Evolutionary conservation across 2,113 vertebrate genomes (phyloP).

Genomic region (Cisticola juncidis): DNA sequence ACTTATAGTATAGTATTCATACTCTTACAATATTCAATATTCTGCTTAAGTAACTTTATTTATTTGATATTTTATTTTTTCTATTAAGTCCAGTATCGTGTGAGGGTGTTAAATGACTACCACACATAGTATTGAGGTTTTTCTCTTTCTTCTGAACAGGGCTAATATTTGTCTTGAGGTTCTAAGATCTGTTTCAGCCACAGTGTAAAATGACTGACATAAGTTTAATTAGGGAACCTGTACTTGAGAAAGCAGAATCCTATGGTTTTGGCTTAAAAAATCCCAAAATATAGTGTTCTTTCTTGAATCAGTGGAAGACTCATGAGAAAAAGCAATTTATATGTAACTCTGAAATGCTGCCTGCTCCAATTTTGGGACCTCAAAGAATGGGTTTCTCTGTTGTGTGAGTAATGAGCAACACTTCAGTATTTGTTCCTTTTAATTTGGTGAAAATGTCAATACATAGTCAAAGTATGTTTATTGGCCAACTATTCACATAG

Average conservation of each 20-base stretch:
- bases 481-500: neutral
- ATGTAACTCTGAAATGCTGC: neutral
- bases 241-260: neutral
- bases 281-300: neutral
- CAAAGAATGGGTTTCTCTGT: neutral
- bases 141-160: neutral
- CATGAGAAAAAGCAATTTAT: neutral
- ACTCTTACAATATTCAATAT: neutral
- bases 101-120: neutral
- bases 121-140: neutral
- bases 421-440: neutral
- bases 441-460: neutral
- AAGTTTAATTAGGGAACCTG: neutral
- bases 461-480: neutral
- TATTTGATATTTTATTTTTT: neutral
- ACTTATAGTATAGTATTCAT: no score
- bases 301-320: neutral
- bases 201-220: neutral
- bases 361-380: neutral
- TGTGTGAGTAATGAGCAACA: neutral
- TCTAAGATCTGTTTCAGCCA: neutral
- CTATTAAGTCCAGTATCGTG: neutral
- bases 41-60: neutral
- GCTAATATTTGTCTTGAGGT: neutral
- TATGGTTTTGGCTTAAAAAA: neutral